A percentile compares a stretch with the other conserved stretches of the same genome.
These are phyloP conservation scores for Aldabrachelys gigantea DNA, from an alignment of 2,113 vertebrate species.

Conservation along the genomic window DNA sequence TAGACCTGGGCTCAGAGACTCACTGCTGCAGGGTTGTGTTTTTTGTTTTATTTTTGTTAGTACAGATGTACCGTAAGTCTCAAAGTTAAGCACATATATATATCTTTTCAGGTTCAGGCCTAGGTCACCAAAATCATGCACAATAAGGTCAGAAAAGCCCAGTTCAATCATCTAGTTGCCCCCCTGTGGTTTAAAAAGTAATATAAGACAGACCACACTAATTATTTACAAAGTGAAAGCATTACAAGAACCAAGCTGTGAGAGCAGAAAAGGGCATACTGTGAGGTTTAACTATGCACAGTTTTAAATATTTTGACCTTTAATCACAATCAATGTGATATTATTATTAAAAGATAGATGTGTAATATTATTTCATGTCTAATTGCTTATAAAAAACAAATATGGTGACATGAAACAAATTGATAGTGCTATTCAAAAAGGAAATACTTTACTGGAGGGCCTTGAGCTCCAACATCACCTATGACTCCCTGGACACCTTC, in stretches of 20 bases:
- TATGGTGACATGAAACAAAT: background rate
- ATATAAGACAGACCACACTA: background rate
- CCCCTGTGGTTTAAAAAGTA: background rate
- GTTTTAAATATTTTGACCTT: background rate
- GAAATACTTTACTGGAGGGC: slow-evolving; percentile 87
- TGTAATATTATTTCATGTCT: background rate
- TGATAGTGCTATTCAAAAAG: background rate
- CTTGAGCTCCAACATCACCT: slow-evolving; percentile 92
- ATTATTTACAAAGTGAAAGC: background rate
- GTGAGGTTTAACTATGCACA: background rate
- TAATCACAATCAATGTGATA: background rate
- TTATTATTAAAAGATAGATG: background rate
- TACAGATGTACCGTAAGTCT: background rate
- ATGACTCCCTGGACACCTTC: slow-evolving; percentile 91
- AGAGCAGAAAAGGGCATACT: background rate
- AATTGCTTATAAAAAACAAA: background rate
- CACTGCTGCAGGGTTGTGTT: background rate
- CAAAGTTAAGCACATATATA: background rate
- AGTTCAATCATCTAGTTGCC: background rate
- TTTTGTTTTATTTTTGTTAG: background rate
- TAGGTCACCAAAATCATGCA: background rate
- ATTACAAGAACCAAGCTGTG: background rate
- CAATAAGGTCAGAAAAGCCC: background rate
- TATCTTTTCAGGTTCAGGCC: background rate
- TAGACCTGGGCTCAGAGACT: background rate